Evolutionary conservation across 2,797 vertebrate species (phyloP), one percentile per base, ranked within the genome.

Genomic region (Clarias laeviceps): DNA sequence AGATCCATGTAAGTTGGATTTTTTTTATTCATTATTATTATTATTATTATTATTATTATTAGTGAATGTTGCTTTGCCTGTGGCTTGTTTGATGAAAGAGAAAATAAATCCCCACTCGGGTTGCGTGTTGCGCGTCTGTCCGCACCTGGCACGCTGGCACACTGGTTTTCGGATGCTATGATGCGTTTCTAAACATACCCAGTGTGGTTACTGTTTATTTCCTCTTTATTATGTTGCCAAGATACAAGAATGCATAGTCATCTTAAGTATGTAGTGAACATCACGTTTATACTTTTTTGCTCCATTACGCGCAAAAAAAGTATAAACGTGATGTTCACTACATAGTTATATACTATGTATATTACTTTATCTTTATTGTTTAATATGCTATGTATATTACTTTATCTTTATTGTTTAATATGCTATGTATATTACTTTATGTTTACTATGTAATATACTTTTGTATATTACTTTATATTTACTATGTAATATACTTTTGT

Each of bases 1-100:
- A 27, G 78, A 89, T 88, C 82, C 17, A 87, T 90, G 94, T 95
- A 94, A 95, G 93, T 89, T 93, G 89, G 86, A 92, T 82, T 90
- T 14, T 24, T 37, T 64, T 27, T 57, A 9, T 57, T 40, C 8
- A 40, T 40, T 40, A 8, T 40, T 40, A 40, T 40, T 40, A 40
- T 40, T 40, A 40, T 40, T 64, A 32, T 32, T 62, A 5, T 62
- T 27, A 5, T 17, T 73, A 12, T 54, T 54, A 2, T 4, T 24
- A n/a, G 22, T n/a, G 20, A 11, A 22, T n/a, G 80, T n/a, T 32
- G 27, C 4, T 45, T 81, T 34, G 56, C 27, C 78, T n/a, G n/a
- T n/a, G 24, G 78, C 1, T 62, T 27, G 59, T 15, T 18, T 68
- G n/a, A 15, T 34, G 27, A 32, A 32, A 22, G 24, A 24, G 20